These are phyloP conservation scores for Trachymyrmex septentrionalis DNA, from an alignment of 1,140 invertebrate genomes.

Conservation along the genomic window DNA sequence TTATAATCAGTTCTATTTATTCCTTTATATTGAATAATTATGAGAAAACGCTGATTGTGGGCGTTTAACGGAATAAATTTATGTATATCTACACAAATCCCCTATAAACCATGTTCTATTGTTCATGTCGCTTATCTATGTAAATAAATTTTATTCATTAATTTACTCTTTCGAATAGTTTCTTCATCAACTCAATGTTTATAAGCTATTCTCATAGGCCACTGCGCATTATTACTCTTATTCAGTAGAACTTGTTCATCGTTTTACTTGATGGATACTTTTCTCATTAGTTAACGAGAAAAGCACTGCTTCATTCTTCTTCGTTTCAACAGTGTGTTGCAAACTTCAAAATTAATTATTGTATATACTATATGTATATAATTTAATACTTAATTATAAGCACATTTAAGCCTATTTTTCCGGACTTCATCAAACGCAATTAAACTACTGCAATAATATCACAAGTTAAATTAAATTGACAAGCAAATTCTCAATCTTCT, in stretches of 20 bases:
- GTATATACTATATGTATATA: background rate
- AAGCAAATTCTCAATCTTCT: too few species aligned
- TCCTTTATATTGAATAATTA: background rate
- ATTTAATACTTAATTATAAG: too few species aligned
- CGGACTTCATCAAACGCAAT: too few species aligned
- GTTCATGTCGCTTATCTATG: background rate
- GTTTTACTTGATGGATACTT: constrained; percentile 25
- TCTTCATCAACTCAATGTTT: constrained; percentile 1
- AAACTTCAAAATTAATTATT: constrained; percentile 4
- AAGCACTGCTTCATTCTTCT: background rate
- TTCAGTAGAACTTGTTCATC: background rate
- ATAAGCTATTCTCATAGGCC: constrained; percentile 23
- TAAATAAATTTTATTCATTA: constrained; percentile 4
- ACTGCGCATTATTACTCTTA: constrained; percentile 29
- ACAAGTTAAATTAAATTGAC: too few species aligned
- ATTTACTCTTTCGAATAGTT: constrained; percentile 17
- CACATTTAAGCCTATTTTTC: too few species aligned
- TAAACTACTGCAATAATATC: too few species aligned
- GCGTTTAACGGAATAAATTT: background rate
- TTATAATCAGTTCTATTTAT: constrained; percentile 11
- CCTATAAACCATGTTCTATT: background rate
- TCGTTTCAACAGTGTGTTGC: background rate
- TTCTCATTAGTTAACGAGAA: constrained; percentile 24
- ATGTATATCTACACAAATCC: background rate
- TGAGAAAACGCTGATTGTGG: background rate